phyloP scores from a whole-genome alignment of 2,113 vertebrate genomes.

The Malurus elegans region DNA sequence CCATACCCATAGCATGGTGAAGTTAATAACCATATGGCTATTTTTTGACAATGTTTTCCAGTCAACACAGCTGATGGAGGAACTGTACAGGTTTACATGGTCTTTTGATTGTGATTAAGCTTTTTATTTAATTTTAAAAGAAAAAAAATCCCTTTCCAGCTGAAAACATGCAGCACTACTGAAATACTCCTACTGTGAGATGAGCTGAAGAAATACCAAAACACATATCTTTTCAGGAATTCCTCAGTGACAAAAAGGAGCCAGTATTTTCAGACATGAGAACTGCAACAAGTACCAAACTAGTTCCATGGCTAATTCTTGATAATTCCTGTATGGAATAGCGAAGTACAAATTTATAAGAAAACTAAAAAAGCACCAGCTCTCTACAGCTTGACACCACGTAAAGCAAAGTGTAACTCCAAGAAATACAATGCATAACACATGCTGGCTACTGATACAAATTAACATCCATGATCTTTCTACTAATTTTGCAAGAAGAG shows the following conservation, averaged over 20 bases:
- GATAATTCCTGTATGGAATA: neutral
- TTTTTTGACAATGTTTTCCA: neutral
- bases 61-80: neutral
- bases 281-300: neutral
- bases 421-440: neutral
- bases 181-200: neutral
- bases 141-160: neutral
- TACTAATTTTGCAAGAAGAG: neutral
- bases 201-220: neutral
- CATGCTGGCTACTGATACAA: neutral
- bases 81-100: neutral
- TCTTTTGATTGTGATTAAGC: neutral
- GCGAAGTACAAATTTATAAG: neutral
- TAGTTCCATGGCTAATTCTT: neutral
- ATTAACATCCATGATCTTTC: neutral
- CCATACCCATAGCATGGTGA: neutral
- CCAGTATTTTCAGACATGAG: neutral
- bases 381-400: neutral
- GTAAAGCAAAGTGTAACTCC: neutral
- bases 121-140: neutral
- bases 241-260: neutral
- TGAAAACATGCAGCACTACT: neutral
- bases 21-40: neutral
- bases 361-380: neutral
- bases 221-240: neutral